Conservation (phyloP, 2,797 vertebrate genomes). For the Champsocephalus esox region DNA sequence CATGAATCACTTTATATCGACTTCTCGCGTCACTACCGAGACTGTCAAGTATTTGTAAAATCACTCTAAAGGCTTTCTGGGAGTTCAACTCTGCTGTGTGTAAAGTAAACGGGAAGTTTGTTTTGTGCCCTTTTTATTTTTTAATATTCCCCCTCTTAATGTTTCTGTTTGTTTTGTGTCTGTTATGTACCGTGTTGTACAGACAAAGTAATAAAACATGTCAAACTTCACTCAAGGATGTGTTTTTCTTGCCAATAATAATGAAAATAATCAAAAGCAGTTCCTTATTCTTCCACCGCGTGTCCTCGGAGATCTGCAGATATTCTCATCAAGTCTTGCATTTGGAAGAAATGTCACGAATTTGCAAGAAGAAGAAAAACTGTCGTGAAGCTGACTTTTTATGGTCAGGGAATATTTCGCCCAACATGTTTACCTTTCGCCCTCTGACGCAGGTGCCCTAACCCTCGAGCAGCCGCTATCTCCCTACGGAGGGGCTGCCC, state of each 20-base stretch:
- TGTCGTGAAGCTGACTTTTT: no score
- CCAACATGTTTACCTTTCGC: no score
- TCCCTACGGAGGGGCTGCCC: no score
- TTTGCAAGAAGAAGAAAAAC: no score
- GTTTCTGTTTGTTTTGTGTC: conserved; percentile 71
- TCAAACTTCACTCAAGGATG: conserved; percentile 13
- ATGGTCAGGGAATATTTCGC: no score
- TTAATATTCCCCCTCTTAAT: conserved; percentile 45
- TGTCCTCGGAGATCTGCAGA: conserved; percentile 68
- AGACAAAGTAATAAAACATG: conserved; percentile 83
- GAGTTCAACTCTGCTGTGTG: conserved; percentile 19
- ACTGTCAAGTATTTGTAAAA: conserved; percentile 68
- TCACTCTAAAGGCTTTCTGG: conserved; percentile 54
- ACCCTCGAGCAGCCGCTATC: no score
- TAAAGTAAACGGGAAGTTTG: conserved; percentile 48
- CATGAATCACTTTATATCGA: conserved; percentile 28
- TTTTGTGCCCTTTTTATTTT: conserved; percentile 69
- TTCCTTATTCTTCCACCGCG: conserved; percentile 69
- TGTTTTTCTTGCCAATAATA: neutral
- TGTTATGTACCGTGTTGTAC: conserved; percentile 79
- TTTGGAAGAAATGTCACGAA: no score
- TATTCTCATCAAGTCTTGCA: no score
- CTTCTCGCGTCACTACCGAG: conserved; percentile 42
- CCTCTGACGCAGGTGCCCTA: no score
- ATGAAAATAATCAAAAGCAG: conserved; percentile 33